Base-by-base conservation (phyloP, 2,113 vertebrate genomes). In the Vulpes lagopus region DNA sequence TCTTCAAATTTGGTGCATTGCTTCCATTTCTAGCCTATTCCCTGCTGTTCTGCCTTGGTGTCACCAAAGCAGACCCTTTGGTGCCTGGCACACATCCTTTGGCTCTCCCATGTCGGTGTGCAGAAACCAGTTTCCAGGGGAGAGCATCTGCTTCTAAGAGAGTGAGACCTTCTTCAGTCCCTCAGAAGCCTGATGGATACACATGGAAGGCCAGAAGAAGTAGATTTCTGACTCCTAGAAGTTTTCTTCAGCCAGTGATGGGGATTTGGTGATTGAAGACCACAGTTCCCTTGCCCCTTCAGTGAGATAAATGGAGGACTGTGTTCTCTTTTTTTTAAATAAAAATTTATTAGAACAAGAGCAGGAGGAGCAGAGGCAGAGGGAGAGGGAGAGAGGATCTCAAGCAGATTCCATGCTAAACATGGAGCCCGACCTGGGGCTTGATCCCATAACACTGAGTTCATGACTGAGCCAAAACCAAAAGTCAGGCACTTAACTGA, bases 251-350 rank as follows among this genome's bases (percentile, higher is more conserved):
- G 64, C 30, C 16, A 23, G 1, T 3, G 27, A 25, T 0, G 0
- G 32, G 43, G 81, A n/a, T 49, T 86, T 78, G 64, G 27, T 53
- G 1, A 15, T 7, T 22, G 53, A 69, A 64, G 15, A 78, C 19
- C 19, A 17, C 5, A 32, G 53, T 2, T 11, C 51, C n/a, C 3
- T 25, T 60, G n/a, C 11, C 22, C 57, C 20, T 74, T 15, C 1
- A 7, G 23, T 2, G 38, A 60, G 9, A 23, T 59, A 0, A 0
- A 14, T 8, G 60, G 62, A 38, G 73, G 15, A 20, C 57, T 69
- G 55, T 85, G 55, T 85, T 92, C 6, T 43, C 8, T 43, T 43
- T 43, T 43, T 43, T 43, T 43, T 43, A 5, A 43, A 43, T 43
- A 43, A 43, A 43, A 7, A 43, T 43, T 43, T 43, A 43, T 43